These are phyloP conservation scores for Andrena cerasifolii DNA, from an alignment of 1,140 invertebrate species.

Conservation along the genomic window DNA sequence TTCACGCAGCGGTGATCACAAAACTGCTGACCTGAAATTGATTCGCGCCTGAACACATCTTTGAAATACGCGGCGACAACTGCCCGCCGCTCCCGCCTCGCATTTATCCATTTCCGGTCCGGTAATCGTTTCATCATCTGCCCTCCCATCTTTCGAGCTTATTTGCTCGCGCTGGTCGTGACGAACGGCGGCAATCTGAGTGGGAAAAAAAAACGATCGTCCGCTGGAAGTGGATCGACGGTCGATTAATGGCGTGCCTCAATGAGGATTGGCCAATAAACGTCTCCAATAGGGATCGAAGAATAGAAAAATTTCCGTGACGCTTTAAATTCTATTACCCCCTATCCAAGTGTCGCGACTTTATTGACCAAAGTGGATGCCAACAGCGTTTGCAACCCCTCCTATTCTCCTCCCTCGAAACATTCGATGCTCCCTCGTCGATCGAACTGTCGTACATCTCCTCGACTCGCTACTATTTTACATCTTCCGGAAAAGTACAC, in stretches of 20 bases:
- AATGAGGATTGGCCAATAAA: neutral
- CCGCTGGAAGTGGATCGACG: neutral
- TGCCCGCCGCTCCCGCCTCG: neutral
- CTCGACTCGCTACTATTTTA: neutral
- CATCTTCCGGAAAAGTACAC: neutral
- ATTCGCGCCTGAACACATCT: slow-evolving; percentile 32
- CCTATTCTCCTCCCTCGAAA: neutral
- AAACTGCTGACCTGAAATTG: slow-evolving; percentile 34
- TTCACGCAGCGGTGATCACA: slow-evolving; percentile 5
- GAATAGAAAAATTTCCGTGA: no score
- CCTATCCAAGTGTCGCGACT: neutral
- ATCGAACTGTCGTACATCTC: neutral
- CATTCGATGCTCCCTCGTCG: neutral
- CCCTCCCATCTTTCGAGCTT: neutral
- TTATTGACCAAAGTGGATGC: no score
- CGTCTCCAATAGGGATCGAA: neutral
- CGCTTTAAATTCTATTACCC: no score
- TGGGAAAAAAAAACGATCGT: neutral
- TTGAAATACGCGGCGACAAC: slow-evolving; percentile 21
- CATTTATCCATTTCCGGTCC: slow-evolving; percentile 15
- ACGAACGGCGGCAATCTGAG: slow-evolving; percentile 5
- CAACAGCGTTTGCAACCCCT: no score
- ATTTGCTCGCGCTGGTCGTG: slow-evolving; percentile 6
- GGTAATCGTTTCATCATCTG: slow-evolving; percentile 15
- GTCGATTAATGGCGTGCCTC: neutral